Evolutionary conservation across 2,113 vertebrate species (phyloP), one percentile per base, ranked within the genome.

Genomic region (Pseudorectes ferrugineus): DNA sequence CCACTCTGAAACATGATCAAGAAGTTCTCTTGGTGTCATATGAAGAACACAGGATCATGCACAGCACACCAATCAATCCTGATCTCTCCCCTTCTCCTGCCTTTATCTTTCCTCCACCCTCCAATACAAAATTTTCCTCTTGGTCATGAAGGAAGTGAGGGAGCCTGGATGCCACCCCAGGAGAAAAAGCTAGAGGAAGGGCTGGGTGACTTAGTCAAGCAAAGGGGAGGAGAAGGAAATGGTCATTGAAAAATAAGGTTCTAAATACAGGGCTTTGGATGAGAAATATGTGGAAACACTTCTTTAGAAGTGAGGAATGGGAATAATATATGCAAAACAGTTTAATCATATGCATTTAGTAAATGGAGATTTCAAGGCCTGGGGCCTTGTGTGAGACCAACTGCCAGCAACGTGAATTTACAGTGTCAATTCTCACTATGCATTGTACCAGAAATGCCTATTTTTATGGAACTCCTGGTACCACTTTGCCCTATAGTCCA

Each of bases 191-290:
- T 85, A 33, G 85, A 96, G 94, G 95, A 97, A 97, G 94, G 96
- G 96, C 68, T 97, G 85, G 89, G 92, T 70, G 63, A 86, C 63
- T 95, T 95, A 95, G 81, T 94, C 92, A 95, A 92, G 75, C 28
- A 74, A 54, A 59, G 26, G 67, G 92, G 92, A 94, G 95, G 92
- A 96, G 93, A 94, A 96, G 95, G 96, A 97, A 97, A 85, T 85
- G 55, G 57, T 74, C 35, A 65, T 16, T 93, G 63, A 93, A 93
- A 97, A 96, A 85, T 55, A 77, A 77, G 23, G n/a, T 77, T 88
- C 82, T 86, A 83, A 86, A 68, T 86, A 36, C 68, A 83, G 58
- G 21, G 5, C n/a, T 93, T 94, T 80, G 40, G 14, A 62, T 35
- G 74, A 85, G 63, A 80, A 79, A n/a, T 73, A 43, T 66, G 48